Base-by-base conservation (phyloP, 2,113 vertebrate genomes). In the Tiliqua scincoides region DNA sequence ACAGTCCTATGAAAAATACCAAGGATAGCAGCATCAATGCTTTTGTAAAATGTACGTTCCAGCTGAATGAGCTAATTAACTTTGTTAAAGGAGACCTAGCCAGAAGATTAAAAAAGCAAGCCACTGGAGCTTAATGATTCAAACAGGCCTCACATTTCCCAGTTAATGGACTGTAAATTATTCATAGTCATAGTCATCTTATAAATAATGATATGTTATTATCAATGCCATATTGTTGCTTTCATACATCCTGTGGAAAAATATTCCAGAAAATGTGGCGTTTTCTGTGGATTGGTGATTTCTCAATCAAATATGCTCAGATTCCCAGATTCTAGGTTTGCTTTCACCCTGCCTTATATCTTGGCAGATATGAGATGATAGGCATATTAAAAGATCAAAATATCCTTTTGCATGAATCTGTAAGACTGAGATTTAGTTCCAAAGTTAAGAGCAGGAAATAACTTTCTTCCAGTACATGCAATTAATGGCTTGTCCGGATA, bases 61-160 rank as follows among this genome's bases (percentile, higher is more conserved):
- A 90, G 85, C 3, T 93, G 89, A 94, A 93, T 0, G 1, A 92
- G 78, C 61, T 92, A 93, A 93, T 93, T 92, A 89, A 83, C 84
- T 94, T 90, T 91, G 77, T 93, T 93, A 94, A 93, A 94, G 88
- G 89, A 91, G 89, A 90, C 62, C 48, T 40, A 87, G 74, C 63
- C 77, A 81, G 73, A 80, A 75, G 79, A 90, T 88, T 35, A 83
- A 43, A 92, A 90, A 93, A 91, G 85, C 63, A 87, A 91, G 82
- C 80, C 88, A 83, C 83, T 90, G 88, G 75, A 83, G 89, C 70
- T 89, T 92, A 92, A 93, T 92, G 88, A 87, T 90, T 90, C 91
- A 87, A 90, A 93, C 93, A 92, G 87, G 88, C 84, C 93, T 91
- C 89, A 85, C 90, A 92, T 95, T 93, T 92, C 90, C 85, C 89